phyloP scores from a whole-genome alignment of 2,888 invertebrate genomes.

The Limenitis camilla region DNA sequence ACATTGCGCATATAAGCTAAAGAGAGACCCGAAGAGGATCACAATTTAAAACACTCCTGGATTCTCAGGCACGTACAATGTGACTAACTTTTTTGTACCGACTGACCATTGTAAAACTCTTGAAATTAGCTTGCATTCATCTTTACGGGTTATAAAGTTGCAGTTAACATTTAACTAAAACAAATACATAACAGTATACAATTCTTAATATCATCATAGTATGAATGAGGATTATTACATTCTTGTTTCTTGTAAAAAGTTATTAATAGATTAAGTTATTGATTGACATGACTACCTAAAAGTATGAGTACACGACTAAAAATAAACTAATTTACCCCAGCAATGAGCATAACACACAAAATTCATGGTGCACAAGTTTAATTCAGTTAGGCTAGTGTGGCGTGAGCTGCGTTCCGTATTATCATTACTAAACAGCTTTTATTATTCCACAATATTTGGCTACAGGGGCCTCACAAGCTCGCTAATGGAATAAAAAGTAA shows the following conservation, averaged over 20 bases:
- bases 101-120: conserved; percentile 43
- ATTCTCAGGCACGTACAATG: conserved; percentile 49
- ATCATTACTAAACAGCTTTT: conserved; percentile 73
- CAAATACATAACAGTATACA: not conserved
- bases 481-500: conserved; percentile 76
- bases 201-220: no score
- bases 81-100: conserved; percentile 51
- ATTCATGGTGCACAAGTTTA: conserved; percentile 55
- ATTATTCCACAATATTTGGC: conserved; percentile 73
- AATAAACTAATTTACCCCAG: conserved; percentile 42
- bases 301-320: conserved; percentile 37
- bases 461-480: conserved; percentile 68
- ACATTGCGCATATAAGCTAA: conserved; percentile 67
- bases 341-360: conserved; percentile 51
- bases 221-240: no score
- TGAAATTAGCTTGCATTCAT: conserved; percentile 31
- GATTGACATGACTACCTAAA: conserved; percentile 24
- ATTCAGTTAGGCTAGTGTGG: conserved; percentile 60
- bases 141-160: conserved; percentile 31
- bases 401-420: conserved; percentile 60
- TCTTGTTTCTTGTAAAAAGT: no score
- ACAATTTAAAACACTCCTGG: conserved; percentile 54
- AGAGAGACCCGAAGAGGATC: conserved; percentile 55
- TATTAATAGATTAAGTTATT: not conserved
- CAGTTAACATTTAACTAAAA: conserved; percentile 32